Conservation (phyloP, 2,797 vertebrate genomes). For the Chrosomus eos region DNA sequence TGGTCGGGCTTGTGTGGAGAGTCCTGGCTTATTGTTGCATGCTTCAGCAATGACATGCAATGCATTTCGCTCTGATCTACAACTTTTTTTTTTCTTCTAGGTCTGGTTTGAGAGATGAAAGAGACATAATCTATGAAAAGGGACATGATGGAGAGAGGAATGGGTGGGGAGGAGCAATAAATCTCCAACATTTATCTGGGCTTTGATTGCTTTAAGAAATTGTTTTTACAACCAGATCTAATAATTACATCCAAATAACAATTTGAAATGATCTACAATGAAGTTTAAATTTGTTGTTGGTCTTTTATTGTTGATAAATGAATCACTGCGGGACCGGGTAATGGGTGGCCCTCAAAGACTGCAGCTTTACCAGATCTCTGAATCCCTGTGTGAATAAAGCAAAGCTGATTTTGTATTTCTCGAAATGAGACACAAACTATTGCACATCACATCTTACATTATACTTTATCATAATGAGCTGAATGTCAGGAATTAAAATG, state of each 20-base stretch:
- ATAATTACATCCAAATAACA: conserved; percentile 33
- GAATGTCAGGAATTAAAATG: not conserved
- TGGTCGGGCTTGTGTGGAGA: conserved; percentile 26
- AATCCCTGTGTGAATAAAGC: not conserved
- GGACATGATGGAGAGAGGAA: not conserved
- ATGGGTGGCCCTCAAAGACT: conserved; percentile 21
- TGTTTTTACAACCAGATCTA: conserved; percentile 36
- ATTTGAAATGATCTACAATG: conserved; percentile 26
- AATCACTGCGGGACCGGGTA: not conserved
- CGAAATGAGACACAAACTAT: not conserved
- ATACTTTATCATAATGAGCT: not conserved
- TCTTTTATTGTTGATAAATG: conserved; percentile 18
- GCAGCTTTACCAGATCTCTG: not conserved
- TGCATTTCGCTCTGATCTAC: conserved; percentile 36
- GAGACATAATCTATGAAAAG: not conserved
- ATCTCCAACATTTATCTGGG: conserved; percentile 6
- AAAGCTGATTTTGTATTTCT: not conserved
- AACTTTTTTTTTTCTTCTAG: not conserved
- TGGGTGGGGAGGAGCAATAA: conserved; percentile 16
- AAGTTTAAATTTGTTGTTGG: conserved; percentile 54
- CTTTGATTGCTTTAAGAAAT: conserved; percentile 9
- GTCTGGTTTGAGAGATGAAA: conserved; percentile 22
- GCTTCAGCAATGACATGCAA: conserved; percentile 34
- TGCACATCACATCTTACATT: not conserved
- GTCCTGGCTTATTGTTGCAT: conserved; percentile 43